phyloP scores from a whole-genome alignment of 2,888 invertebrate genomes.

The Scaptodrosophila latifasciaeformis region DNA sequence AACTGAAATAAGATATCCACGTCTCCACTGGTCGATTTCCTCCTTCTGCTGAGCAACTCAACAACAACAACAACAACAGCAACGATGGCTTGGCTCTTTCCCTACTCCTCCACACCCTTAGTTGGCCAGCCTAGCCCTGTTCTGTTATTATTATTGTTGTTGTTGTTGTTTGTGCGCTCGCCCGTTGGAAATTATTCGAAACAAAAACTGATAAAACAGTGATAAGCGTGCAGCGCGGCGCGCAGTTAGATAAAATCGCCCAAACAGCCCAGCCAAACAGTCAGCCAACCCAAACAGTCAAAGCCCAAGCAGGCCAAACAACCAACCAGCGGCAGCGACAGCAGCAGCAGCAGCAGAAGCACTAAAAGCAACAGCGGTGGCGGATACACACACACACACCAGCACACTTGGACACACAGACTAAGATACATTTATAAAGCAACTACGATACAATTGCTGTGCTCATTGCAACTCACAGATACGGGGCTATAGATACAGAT shows the following conservation, averaged over 20 bases:
- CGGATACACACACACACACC: constrained; percentile 55
- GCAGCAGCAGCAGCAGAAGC: too few species aligned
- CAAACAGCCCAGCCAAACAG: constrained; percentile 38
- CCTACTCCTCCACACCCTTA: too few species aligned
- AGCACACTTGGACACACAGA: constrained; percentile 16
- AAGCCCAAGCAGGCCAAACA: constrained; percentile 24
- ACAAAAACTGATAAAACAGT: constrained; percentile 73
- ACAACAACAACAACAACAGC: constrained; percentile 20
- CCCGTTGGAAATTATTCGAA: constrained; percentile 64
- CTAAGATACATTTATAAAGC: constrained; percentile 32
- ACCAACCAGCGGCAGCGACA: constrained; percentile 44
- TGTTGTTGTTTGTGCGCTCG: constrained; percentile 5
- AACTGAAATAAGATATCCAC: constrained; percentile 68
- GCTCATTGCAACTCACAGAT: constrained; percentile 12
- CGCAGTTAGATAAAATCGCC: constrained; percentile 73
- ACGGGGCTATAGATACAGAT: constrained; percentile 4
- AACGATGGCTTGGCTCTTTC: constrained; percentile 2
- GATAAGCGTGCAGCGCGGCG: constrained; percentile 72
- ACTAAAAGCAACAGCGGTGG: too few species aligned
- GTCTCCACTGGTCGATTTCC: constrained; percentile 47
- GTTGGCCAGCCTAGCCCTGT: too few species aligned
- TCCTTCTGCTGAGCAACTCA: too few species aligned
- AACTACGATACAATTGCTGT: constrained; percentile 43
- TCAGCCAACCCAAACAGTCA: constrained; percentile 32
- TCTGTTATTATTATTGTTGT: not conserved